Evolutionary conservation across 1,140 invertebrate species (phyloP), one percentile per base, ranked within the genome.

Genomic region (Cydia fagiglandana): DNA sequence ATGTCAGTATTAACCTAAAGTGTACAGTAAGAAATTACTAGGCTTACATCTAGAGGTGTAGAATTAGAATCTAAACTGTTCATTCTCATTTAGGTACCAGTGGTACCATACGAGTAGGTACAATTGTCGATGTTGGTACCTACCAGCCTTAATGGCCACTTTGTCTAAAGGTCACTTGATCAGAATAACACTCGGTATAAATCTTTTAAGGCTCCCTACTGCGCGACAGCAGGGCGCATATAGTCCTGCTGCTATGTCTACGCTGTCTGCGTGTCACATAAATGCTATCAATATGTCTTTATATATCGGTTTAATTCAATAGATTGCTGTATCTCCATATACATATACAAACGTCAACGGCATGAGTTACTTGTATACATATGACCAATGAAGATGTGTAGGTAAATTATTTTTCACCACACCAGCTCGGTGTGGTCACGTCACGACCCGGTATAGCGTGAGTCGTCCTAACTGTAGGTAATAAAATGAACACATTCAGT

Each of bases 211-310:
- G 56, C 56, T 61, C 56, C 56, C 56, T 24, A 61, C 56, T 20
- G 56, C 9, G 56, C 6, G 56, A 61, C 56, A 61, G 56, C 56
- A 61, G 56, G 56, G 56, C 6, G 56, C 56, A 61, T 61, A 17
- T 53, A 53, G 50, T 17, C 47, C 50, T 53, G 56, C 56, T 61
- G 56, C 56, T 24, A 61, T 61, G 56, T 61, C 17, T 61, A 24
- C 56, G 56, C 56, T 61, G 56, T 61, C 56, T 61, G 56, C 56
- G 56, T 61, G 56, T 61, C 56, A 61, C 56, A 61, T 61, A 61
- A 61, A 61, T 9, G 56, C 56, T 61, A 61, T 24, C 56, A 61
- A 61, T 61, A 61, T 61, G 56, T 61, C 56, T 61, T 61, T 61
- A 20, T 61, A 61, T 61, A 61, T 61, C 56, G 20, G 9, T 24